Evolutionary conservation across 2,113 vertebrate species (phyloP), one percentile per base, ranked within the genome.

Genomic region (Loxodonta africana): DNA sequence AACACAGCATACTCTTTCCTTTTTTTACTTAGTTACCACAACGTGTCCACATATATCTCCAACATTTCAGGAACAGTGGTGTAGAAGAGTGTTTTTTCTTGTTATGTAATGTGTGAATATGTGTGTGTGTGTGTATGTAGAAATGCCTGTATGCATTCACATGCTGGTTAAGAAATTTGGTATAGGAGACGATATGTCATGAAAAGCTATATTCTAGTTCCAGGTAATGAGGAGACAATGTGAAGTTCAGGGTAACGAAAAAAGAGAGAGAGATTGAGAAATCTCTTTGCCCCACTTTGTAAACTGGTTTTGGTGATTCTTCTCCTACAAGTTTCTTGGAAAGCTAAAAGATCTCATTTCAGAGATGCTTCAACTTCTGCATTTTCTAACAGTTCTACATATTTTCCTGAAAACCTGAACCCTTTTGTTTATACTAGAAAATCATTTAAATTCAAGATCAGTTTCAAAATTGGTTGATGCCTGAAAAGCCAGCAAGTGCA

Each of bases 401-500:
- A 44, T 65, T 90, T 95, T 89, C n/a, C 95, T 71, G 10, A 30
- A 83, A 84, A 84, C 9, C 2, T 21, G n/a, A 84, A 48, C 6
- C 44, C 3, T 91, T 78, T 77, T 90, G 65, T 80, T 71, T 89
- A 87, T 12, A 77, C 1, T 84, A 89, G 21, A 84, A 81, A 92
- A 83, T 1, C 8, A 41, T 71, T 86, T 46, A 80, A 85, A 86
- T 69, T 86, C 25, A 84, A 87, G 2, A 30, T 80, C 5, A 0
- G 3, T 81, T 96, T 91, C 28, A 91, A 93, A 92, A 81, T 81
- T 74, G 71, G 85, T 26, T 90, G 44, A 71, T 53, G 14, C 63
- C 71, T 81, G 62, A 46, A 74, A 95, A 67, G 23, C 20, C 74
- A 90, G 21, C 4, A 60, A 74, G 26, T 20, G 2, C 5, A 10